These are phyloP conservation scores for Galaxias olidus DNA, from an alignment of 2,797 vertebrate species.

Conservation along the genomic window DNA sequence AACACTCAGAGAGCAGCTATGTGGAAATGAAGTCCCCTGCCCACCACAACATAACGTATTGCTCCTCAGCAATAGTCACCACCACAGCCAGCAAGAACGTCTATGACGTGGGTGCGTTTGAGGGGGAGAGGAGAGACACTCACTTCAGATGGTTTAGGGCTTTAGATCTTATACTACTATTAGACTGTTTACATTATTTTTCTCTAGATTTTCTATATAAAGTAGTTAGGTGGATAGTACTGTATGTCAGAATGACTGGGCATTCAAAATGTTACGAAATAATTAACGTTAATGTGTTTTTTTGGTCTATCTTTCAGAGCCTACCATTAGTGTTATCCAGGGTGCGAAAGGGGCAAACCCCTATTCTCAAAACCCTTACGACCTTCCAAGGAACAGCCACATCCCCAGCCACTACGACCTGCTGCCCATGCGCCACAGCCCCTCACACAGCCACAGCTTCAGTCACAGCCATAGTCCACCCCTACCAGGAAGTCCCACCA, in stretches of 20 bases:
- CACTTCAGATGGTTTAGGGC: neutral
- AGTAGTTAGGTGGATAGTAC: too few relatives aligned
- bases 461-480: conserved; percentile 59
- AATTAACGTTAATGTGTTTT: too few relatives aligned
- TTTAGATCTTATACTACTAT: too few relatives aligned
- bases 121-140: too few relatives aligned
- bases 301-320: conserved; percentile 73
- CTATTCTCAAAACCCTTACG: conserved; percentile 90
- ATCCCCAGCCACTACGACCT: conserved; percentile 96
- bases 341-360: conserved; percentile 73
- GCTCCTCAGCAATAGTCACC: conserved; percentile 74
- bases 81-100: conserved; percentile 82
- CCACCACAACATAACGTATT: conserved; percentile 78
- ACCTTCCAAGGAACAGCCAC: conserved; percentile 94
- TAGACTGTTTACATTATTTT: too few relatives aligned
- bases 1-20: conserved; percentile 95
- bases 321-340: conserved; percentile 87
- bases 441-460: conserved; percentile 64
- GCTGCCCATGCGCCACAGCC: conserved; percentile 87
- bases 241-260: too few relatives aligned
- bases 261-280: too few relatives aligned
- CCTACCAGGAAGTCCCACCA: conserved; percentile 79
- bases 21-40: conserved; percentile 97
- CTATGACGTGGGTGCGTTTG: conserved; percentile 91
- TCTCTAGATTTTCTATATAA: too few relatives aligned